Evolutionary conservation across 2,797 vertebrate genomes (phyloP), one percentile per base, ranked within the genome.

Genomic region (Diplodus sargus): DNA sequence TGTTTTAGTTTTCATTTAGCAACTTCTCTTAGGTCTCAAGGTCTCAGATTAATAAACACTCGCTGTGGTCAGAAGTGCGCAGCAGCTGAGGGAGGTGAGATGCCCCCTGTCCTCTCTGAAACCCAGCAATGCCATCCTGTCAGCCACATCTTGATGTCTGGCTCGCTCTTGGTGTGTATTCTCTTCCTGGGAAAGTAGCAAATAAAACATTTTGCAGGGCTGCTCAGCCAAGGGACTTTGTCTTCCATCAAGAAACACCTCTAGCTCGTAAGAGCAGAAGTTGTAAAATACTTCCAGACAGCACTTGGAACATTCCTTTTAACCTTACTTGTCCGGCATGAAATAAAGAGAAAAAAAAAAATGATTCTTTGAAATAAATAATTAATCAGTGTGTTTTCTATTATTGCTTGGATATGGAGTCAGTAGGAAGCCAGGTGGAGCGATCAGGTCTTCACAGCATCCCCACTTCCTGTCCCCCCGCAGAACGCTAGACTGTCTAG

Each of bases 11-110:
- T 89, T 84, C 67, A 60, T 83, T 91, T 84, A 85, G 84, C 74
- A 89, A 90, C 85, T 91, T 91, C 89, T 91, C 77, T 2, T 59
- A 89, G 93, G 94, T 94, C 94, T 95, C 93, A 88, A 92, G 92
- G 94, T 95, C 95, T 95, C 95, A 84, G 94, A 92, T 95, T 95
- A 95, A 96, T 96, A 95, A 96, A 95, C 94, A 91, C 95, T 94
- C 85, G 87, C 92, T 81, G 91, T 90, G 91, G 90, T 91, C 86
- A 89, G 85, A 83, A 81, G 81, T 77, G 87, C 57, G 62, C 74
- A 79, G 78, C 82, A 78, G 90, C 84, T 57, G 77, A 84, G 86
- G 91, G 89, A 94, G 91, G 89, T 90, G 91, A 94, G 90, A 91
- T 82, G 78, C 90, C 87, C 90, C 87, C 90, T 83, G 85, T 89